phyloP scores from a whole-genome alignment of 2,888 invertebrate species.

The Diachrysia chrysitis region DNA sequence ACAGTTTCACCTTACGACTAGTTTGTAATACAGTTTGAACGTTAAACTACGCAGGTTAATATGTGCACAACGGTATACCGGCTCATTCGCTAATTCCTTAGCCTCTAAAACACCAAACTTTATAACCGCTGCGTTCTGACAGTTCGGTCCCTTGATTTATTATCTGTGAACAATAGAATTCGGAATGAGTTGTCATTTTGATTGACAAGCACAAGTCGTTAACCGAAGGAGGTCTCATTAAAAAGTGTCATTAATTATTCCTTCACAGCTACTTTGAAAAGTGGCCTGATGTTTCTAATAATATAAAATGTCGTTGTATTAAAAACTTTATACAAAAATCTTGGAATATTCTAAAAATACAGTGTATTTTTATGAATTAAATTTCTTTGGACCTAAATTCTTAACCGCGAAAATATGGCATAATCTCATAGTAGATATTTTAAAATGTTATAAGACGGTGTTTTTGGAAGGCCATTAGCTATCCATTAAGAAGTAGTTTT shows the following conservation, averaged over 20 bases:
- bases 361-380: not conserved
- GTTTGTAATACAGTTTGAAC: conserved; percentile 30
- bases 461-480: conserved; percentile 11
- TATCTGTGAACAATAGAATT: conserved; percentile 52
- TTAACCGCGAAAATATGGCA: not conserved
- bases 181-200: conserved; percentile 36
- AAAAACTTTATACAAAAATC: conserved; percentile 18
- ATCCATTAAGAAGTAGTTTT: conserved; percentile 11
- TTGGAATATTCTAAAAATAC: conserved; percentile 9
- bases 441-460: not conserved
- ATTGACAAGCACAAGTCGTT: conserved; percentile 53
- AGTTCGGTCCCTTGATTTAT: conserved; percentile 52
- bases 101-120: conserved; percentile 37
- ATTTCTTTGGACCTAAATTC: too few species aligned
- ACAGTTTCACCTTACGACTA: conserved; percentile 29
- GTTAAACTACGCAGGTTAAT: conserved; percentile 19
- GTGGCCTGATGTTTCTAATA: conserved; percentile 13
- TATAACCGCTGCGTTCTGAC: conserved; percentile 34
- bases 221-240: conserved; percentile 49
- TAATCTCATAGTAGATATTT: conserved; percentile 13
- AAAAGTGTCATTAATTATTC: conserved; percentile 54
- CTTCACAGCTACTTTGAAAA: conserved; percentile 34
- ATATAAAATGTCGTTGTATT: conserved; percentile 4
- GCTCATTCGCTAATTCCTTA: conserved; percentile 19
- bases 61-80: conserved; percentile 7